Base-by-base conservation (phyloP, 2,888 invertebrate genomes). In the Mesorhabditis spiculigera region DNA sequence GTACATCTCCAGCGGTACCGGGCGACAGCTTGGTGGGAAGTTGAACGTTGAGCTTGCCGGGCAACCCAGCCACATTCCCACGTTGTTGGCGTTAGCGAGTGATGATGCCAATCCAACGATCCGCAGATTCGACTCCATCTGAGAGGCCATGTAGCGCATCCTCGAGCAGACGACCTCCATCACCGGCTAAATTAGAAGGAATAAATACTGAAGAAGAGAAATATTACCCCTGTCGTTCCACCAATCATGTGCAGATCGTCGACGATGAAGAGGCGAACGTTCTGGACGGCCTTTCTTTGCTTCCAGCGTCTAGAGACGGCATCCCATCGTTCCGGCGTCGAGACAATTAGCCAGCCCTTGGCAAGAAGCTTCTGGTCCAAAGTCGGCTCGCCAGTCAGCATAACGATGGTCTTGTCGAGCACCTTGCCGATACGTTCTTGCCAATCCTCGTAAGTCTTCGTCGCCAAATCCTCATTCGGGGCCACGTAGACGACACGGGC, bases 291-390 rank as follows among this genome's bases (percentile, higher is more conserved):
- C 88, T 97, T 97, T 45, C 98, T 90, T 84, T 98, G 97, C 84
- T 98, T 98, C 98, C 98, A 99, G 75, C 98, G 90, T 69, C 98
- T 90, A 0, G 98, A 98, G 4, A 98, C 89, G 4, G 98, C 94
- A 86, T 99, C 98, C 98, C 98, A 99, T 82, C 95, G 58, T n/a
- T 50, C 58, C 58, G 58, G 58, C 8, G n/a, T 50, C n/a, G 58
- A 50, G 10, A 50, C 72, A 42, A 43, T 10, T 16, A 65, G 8
- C 65, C 10, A 43, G 5, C 58, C 58, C n/a, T 50, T 50, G n/a
- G 58, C 58, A 10, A 96, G 87, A n/a, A 89, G 83, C 86, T 98
- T 98, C 81, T 97, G 90, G 88, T 99, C 98, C 0, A 95, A 95
- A 0, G 94, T 94, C 0, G 97, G 96, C 87, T 98, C 97, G 0